Base-by-base conservation (phyloP, 2,797 vertebrate genomes). In the Antennarius maculatus region DNA sequence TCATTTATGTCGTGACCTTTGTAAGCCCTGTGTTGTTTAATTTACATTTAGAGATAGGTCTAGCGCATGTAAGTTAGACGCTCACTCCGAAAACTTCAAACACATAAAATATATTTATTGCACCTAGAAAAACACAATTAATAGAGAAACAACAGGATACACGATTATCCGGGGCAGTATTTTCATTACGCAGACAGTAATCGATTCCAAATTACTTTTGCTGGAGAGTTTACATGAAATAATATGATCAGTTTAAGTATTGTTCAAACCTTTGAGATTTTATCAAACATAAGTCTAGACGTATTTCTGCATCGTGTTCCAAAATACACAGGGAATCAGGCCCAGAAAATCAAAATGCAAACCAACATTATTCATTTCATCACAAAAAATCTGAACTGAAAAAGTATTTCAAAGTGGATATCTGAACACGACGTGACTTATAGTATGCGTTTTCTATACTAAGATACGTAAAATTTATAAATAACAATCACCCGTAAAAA, bases 1-100 rank as follows among this genome's bases (percentile, higher is more conserved):
- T 84, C 80, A 86, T 17, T 28, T 61, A 14, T 1, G 74, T 48
- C 54, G 70, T 90, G 85, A 88, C 86, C 88, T 89, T n/a, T 14
- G 3, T 9, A 42, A 73, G 48, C n/a, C 31, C 23, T 61, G 31
- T 6, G 28, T 27, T n/a, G 23, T 63, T 70, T 47, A 8, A 66
- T 58, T 61, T 47, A 28, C 1, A 15, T 15, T 15, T 15, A 50
- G 10, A 37, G 29, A 17, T 28, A 61, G 49, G 12, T 37, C 4
- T 34, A 34, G 16, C 16, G 0, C 42, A 7, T 53, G 7, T 1
- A 54, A 29, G 3, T 16, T 3, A 17, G 5, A 14, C 53, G 10
- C 0, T 27, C 6, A 50, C 29, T 37, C 10, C 17, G 1, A 3
- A 42, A 1, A 27, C 23, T 13, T 6, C 61, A 6, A 18, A 60